Percentiles rank a stretch among this genome's conserved stretches.
phyloP scores from a whole-genome alignment of 2,888 invertebrate genomes.

The Trilocha varians region DNA sequence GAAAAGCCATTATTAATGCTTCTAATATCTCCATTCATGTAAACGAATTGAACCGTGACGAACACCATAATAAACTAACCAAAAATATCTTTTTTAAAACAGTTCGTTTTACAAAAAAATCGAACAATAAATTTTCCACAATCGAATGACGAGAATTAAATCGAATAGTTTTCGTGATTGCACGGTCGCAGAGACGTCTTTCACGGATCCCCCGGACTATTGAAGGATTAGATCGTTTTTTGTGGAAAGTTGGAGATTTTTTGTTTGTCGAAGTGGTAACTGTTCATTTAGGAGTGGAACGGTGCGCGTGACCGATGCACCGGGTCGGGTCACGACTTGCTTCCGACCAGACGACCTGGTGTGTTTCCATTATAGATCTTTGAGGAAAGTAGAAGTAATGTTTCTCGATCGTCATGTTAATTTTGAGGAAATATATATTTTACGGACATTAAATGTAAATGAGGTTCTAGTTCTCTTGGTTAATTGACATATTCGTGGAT shows the following conservation, averaged over 20 bases:
- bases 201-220: constrained; percentile 20
- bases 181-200: constrained; percentile 44
- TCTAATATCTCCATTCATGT: no score
- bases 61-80: constrained; percentile 8
- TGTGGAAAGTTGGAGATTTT: constrained; percentile 18
- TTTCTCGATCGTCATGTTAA: no score
- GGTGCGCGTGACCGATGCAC: constrained; percentile 39
- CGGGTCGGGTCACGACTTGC: constrained; percentile 53
- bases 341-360: constrained; percentile 27
- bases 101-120: constrained; percentile 6
- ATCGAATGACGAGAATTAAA: constrained; percentile 9
- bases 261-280: constrained; percentile 22
- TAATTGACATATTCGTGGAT: no score
- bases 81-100: neutral
- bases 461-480: no score
- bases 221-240: constrained; percentile 20
- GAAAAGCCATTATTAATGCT: no score
- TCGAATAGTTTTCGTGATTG: constrained; percentile 40
- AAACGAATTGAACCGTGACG: neutral
- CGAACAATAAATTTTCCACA: constrained; percentile 12
- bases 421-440: no score
- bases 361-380: constrained; percentile 24
- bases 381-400: no score
- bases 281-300: constrained; percentile 42
- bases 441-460: no score